Evolutionary conservation across 2,797 vertebrate genomes (phyloP), one percentile per base, ranked within the genome.

Genomic region (Tauraco hartlaubi): DNA sequence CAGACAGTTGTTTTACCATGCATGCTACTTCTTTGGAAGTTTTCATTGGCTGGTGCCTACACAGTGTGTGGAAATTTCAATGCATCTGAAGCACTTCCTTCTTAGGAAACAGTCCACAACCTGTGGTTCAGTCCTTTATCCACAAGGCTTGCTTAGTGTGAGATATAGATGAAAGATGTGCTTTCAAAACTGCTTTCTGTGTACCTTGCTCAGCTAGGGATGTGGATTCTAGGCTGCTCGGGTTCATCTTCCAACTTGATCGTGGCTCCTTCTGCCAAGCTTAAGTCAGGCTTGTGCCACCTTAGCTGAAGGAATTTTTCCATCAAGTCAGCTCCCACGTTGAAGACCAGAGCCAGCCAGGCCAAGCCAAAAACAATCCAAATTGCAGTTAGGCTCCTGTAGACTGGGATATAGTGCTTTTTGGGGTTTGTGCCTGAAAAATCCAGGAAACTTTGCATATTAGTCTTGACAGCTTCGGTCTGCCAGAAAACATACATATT

Each of bases 361-460:
- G 97, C 98, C 85, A 98, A 96, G 46, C 98, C 98, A 76, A 98
- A 97, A 68, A 98, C 96, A 92, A 98, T 98, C 98, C 98, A 98
- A 85, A 98, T 90, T 0, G 97, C 98, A 6, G 98, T 98, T 63
- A 98, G 86, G 86, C 97, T 98, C 88, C 98, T 94, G 93, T 98
- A 98, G 48, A 97, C 84, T 0, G 98, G 85, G 73, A 98, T 96
- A 71, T 98, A 98, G 83, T 97, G 97, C 90, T 98, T 98, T 85
- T 94, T 98, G 71, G 98, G 98, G 67, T 98, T 98, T 4, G 96
- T 98, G 64, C 98, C 98, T 98, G 95, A 61, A 92, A 94, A 96
- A 71, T 48, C n/a, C 79, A 72, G 61, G 54, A 75, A 87, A 86
- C 55, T 61, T 21, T 58, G 46, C 7, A 11, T 49, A 31, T 93